Evolutionary conservation across 2,113 vertebrate species (phyloP).

Genomic region (Ceratotherium simum): DNA sequence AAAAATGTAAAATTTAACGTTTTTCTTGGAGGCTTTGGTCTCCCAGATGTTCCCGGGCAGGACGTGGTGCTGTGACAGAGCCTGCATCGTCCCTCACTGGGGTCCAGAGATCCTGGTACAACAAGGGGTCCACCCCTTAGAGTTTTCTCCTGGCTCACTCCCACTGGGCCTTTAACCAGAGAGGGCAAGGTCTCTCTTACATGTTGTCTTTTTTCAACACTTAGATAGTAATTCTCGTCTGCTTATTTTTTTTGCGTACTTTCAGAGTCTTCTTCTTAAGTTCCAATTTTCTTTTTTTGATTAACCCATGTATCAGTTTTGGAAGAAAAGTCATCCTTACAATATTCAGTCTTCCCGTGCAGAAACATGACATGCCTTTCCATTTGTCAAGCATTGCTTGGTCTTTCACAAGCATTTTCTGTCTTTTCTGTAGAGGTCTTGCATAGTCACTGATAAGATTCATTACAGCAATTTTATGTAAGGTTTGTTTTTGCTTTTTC

Average conservation of each 20-base stretch:
- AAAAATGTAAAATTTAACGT: not conserved
- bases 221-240: not conserved
- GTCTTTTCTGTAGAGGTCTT: too few relatives aligned
- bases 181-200: too few relatives aligned
- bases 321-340: not conserved
- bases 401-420: not conserved
- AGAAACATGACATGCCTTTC: not conserved
- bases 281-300: not conserved
- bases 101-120: not conserved
- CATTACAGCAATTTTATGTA: not conserved
- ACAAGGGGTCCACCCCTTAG: not conserved
- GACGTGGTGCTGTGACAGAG: not conserved
- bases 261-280: not conserved
- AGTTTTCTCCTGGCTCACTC: not conserved
- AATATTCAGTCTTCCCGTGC: not conserved
- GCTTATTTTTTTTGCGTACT: not conserved
- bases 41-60: not conserved
- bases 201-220: not conserved
- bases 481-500: not conserved
- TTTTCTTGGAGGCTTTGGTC: not conserved
- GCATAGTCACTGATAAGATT: not conserved
- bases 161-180: too few relatives aligned
- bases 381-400: not conserved
- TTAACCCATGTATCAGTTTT: not conserved
- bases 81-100: too few relatives aligned